A percentile compares a stretch with the other conserved stretches of the same genome.
phyloP scores from a whole-genome alignment of 2,113 vertebrate species.

The Aythya baeri region DNA sequence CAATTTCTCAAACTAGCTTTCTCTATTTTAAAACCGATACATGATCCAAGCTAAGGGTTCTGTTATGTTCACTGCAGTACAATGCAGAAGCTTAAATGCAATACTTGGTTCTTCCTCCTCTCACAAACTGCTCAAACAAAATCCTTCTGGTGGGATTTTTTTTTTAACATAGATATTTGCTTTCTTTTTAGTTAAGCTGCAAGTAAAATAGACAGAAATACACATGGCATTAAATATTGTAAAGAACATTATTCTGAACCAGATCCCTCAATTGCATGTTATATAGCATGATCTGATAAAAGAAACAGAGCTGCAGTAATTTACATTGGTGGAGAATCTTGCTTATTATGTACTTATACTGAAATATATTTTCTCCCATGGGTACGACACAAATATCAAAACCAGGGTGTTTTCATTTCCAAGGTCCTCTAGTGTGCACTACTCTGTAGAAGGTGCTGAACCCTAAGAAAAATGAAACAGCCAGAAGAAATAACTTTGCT shows the following conservation, averaged over 20 bases:
- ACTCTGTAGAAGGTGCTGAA: neutral
- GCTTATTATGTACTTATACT: neutral
- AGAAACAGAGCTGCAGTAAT: neutral
- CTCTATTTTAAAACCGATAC: constrained; percentile 14
- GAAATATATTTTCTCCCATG: neutral
- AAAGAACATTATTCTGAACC: neutral
- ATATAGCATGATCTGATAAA: neutral
- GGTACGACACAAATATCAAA: neutral
- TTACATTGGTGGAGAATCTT: neutral
- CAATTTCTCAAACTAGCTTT: constrained; percentile 1
- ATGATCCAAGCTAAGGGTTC: neutral
- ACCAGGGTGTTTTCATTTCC: neutral
- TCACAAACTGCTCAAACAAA: neutral
- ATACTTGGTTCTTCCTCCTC: neutral
- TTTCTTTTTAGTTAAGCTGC: neutral
- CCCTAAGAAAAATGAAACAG: neutral
- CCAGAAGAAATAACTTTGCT: neutral
- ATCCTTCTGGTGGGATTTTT: neutral
- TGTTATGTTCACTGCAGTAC: neutral
- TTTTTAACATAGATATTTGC: neutral
- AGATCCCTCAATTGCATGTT: neutral
- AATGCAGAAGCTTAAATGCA: neutral
- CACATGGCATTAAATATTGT: neutral
- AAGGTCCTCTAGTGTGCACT: neutral
- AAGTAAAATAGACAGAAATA: neutral